Conservation (phyloP, 2,797 vertebrate genomes). For the Tolypeutes matacus region DNA sequence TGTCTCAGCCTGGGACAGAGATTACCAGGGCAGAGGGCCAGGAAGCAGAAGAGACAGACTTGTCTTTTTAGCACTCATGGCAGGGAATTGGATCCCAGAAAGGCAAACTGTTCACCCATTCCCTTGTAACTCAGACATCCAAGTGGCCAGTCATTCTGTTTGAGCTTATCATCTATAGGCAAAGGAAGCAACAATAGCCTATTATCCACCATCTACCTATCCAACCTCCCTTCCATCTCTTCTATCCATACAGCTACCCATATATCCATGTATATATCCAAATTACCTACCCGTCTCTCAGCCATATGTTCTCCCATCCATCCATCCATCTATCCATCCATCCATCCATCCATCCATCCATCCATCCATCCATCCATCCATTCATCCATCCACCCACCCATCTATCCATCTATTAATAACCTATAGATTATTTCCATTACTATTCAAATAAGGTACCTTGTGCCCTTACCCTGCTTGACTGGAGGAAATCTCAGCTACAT, state of each 20-base stretch:
- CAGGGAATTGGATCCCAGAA: slow-evolving; percentile 33
- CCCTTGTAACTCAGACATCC: neutral
- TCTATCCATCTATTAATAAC: fast-evolving
- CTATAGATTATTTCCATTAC: neutral
- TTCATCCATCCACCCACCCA: too few species aligned
- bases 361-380: neutral
- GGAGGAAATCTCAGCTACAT: neutral
- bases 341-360: neutral
- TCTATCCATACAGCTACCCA: neutral
- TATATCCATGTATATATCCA: too few species aligned
- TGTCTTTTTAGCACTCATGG: slow-evolving; percentile 15
- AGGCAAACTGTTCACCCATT: neutral
- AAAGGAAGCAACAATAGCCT: neutral
- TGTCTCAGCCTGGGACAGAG: slow-evolving; percentile 67
- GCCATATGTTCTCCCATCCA: neutral
- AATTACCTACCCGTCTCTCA: neutral
- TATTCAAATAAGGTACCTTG: neutral
- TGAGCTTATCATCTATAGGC: neutral
- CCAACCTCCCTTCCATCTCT: too few species aligned
- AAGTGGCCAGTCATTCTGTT: neutral
- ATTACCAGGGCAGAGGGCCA: slow-evolving; percentile 69
- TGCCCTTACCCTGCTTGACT: neutral
- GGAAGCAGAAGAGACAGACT: slow-evolving; percentile 68
- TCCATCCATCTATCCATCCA: fast-evolving
- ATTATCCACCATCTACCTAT: neutral